phyloP scores from a whole-genome alignment of 2,797 vertebrate species.

The Melanogrammus aeglefinus region DNA sequence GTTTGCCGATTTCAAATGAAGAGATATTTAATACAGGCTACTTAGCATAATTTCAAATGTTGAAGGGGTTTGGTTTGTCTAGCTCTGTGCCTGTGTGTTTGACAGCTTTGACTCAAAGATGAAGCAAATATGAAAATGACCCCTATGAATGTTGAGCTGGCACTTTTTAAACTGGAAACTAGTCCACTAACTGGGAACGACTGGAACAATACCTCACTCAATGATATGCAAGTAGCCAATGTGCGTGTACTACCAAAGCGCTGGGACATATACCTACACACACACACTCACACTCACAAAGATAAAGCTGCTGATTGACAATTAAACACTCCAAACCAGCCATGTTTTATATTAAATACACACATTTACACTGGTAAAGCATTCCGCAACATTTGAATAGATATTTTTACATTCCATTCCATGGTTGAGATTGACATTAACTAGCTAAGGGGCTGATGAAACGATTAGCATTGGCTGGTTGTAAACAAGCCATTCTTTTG shows the following conservation, averaged over 20 bases:
- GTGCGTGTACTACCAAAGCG: not conserved
- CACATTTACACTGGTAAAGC: constrained; percentile 18
- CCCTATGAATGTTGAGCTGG: constrained; percentile 39
- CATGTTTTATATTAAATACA: constrained; percentile 21
- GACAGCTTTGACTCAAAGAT: constrained; percentile 12
- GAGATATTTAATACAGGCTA: constrained; percentile 37
- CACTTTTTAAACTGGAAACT: constrained; percentile 40
- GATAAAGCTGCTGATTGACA: constrained; percentile 5
- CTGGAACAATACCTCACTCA: constrained; percentile 49
- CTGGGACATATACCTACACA: constrained; percentile 8
- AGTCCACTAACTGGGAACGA: constrained; percentile 31
- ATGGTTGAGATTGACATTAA: constrained; percentile 1
- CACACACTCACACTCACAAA: constrained; percentile 19
- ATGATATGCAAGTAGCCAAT: constrained; percentile 35
- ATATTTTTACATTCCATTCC: constrained; percentile 16
- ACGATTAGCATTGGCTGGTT: not conserved
- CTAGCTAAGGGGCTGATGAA: not conserved
- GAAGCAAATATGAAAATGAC: constrained; percentile 33
- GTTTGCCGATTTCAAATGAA: constrained; percentile 53
- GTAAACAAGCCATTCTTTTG: not conserved
- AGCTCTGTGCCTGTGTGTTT: constrained; percentile 21
- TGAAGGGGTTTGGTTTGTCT: constrained; percentile 20
- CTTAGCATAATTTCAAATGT: constrained; percentile 32
- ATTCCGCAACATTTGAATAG: constrained; percentile 9
- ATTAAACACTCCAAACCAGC: constrained; percentile 34